phyloP scores from a whole-genome alignment of 2,797 vertebrate genomes.

The Scarus forsteni region DNA sequence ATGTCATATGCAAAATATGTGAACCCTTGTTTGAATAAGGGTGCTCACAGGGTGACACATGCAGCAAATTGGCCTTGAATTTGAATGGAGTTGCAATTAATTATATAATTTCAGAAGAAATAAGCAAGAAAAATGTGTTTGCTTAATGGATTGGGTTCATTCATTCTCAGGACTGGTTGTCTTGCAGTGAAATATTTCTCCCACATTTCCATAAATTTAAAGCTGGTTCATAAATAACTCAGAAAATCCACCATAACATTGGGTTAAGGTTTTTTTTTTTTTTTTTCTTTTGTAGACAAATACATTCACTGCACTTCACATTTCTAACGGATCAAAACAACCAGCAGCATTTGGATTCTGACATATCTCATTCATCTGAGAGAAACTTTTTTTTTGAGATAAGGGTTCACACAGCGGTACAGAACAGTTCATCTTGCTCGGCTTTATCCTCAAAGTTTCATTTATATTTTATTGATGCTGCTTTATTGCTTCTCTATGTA shows the following conservation, averaged over 20 bases:
- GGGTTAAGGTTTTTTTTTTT: not conserved
- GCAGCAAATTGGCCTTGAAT: not conserved
- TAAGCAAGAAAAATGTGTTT: no score
- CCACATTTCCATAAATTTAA: not conserved
- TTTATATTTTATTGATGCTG: constrained; percentile 35
- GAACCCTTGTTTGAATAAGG: constrained; percentile 40
- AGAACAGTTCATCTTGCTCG: constrained; percentile 1
- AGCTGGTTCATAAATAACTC: not conserved
- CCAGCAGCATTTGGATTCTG: constrained; percentile 13
- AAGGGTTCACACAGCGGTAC: not conserved
- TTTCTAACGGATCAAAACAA: not conserved
- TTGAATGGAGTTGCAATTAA: not conserved
- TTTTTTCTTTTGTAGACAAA: not conserved
- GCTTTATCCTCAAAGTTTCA: constrained; percentile 6
- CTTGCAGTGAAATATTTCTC: not conserved
- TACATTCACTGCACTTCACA: not conserved
- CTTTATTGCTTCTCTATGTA: constrained; percentile 19
- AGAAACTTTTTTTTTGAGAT: not conserved
- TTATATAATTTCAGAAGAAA: no score
- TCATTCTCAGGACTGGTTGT: not conserved
- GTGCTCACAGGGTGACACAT: not conserved
- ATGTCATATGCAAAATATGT: constrained; percentile 22
- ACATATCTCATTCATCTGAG: constrained; percentile 4
- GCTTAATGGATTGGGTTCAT: not conserved
- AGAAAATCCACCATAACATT: not conserved